Conservation (phyloP, 92 coral and sea anemone species). For the Blastomussa wellsi region DNA sequence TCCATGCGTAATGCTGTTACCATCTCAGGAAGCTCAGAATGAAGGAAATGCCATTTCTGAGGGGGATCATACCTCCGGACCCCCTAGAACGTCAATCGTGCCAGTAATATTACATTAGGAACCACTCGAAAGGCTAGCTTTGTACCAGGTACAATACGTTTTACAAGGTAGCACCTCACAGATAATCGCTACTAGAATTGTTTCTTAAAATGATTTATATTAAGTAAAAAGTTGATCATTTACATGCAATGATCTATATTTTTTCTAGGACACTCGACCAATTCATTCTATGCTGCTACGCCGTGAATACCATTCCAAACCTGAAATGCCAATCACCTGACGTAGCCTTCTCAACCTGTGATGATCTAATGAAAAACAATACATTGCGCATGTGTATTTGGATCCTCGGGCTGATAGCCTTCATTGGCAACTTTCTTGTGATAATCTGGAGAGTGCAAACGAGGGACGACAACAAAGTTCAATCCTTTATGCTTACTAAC, state of each 20-base stretch:
- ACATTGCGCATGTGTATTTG: constrained; percentile 56
- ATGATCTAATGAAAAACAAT: constrained; percentile 57
- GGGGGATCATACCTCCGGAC: too few species aligned
- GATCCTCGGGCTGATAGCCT: constrained; percentile 64
- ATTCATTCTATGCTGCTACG: constrained; percentile 71
- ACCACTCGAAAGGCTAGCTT: too few species aligned
- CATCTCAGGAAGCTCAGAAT: too few species aligned
- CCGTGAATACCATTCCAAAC: constrained; percentile 42
- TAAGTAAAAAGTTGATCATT: not conserved
- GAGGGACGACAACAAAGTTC: constrained; percentile 61
- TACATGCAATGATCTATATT: not conserved
- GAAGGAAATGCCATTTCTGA: too few species aligned
- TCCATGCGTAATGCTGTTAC: too few species aligned
- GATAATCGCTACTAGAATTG: not conserved
- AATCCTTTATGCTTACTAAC: constrained; percentile 58
- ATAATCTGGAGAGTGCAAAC: constrained; percentile 44
- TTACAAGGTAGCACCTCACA: not conserved
- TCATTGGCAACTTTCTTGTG: constrained; percentile 58
- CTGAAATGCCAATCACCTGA: constrained; percentile 48
- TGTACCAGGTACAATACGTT: too few species aligned
- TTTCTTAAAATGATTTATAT: not conserved
- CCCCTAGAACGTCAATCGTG: too few species aligned
- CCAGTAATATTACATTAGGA: too few species aligned
- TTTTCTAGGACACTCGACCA: constrained; percentile 62
- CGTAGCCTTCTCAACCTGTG: constrained; percentile 63